These are phyloP conservation scores for Theropithecus gelada DNA, from an alignment of 2,113 vertebrate species.

Conservation along the genomic window DNA sequence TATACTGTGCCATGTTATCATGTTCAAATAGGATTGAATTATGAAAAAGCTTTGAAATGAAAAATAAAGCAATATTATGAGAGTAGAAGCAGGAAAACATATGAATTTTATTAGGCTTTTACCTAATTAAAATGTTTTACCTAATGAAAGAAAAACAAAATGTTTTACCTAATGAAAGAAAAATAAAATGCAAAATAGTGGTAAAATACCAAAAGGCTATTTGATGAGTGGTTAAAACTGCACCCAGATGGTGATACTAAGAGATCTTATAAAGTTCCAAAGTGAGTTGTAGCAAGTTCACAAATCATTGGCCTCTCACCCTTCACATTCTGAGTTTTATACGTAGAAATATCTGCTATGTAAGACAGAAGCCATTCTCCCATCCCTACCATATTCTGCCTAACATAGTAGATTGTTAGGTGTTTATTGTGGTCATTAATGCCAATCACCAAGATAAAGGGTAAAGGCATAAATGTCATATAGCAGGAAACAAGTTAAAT, in stretches of 20 bases:
- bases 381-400: neutral
- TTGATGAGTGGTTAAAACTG: neutral
- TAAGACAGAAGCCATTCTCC: neutral
- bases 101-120: slow-evolving; percentile 65
- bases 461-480: neutral
- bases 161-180: slow-evolving; percentile 72
- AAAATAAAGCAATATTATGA: slow-evolving; percentile 69
- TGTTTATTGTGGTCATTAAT: neutral
- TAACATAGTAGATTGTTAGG: neutral
- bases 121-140: slow-evolving; percentile 44
- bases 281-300: neutral
- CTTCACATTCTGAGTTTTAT: neutral
- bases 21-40: slow-evolving; percentile 71
- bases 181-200: slow-evolving; percentile 27
- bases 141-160: slow-evolving; percentile 67
- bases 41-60: slow-evolving; percentile 60
- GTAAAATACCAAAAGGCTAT: neutral
- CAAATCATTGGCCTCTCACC: neutral
- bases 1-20: neutral
- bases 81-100: slow-evolving; percentile 61
- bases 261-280: neutral
- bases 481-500: neutral
- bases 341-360: neutral
- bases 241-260: neutral
- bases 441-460: neutral